Evolutionary conservation across 1,140 invertebrate genomes (phyloP).

Genomic region (Chlorops oryzae): DNA sequence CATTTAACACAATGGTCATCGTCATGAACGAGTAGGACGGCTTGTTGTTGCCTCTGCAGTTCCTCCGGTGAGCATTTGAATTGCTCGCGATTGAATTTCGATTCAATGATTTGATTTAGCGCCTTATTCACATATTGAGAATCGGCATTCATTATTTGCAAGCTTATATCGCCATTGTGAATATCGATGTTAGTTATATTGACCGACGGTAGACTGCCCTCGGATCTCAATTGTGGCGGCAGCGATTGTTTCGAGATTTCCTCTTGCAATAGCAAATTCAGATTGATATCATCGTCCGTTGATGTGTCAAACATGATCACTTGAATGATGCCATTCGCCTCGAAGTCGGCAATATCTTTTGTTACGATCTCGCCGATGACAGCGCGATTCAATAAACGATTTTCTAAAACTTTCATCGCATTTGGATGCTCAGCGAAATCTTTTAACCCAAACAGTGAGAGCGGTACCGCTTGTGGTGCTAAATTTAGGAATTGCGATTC

Average conservation of each 20-base stretch:
- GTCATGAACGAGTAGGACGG: conserved; percentile 37
- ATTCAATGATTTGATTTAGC: conserved; percentile 29
- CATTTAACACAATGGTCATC: conserved; percentile 26
- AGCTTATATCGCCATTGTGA: conserved; percentile 36
- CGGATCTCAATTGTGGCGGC: conserved; percentile 27
- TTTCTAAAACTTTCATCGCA: conserved; percentile 23
- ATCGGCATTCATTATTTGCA: conserved; percentile 31
- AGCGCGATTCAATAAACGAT: conserved; percentile 27
- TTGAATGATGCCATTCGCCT: conserved; percentile 28
- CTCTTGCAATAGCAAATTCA: conserved; percentile 32
- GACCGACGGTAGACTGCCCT: too few relatives aligned
- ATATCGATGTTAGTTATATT: conserved; percentile 17
- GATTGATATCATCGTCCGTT: conserved; percentile 36
- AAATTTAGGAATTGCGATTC: conserved; percentile 29
- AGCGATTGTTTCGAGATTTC: conserved; percentile 31
- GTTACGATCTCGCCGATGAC: conserved; percentile 39
- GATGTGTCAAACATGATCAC: conserved; percentile 43
- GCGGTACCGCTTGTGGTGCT: conserved; percentile 36
- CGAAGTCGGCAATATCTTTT: conserved; percentile 26
- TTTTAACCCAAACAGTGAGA: conserved; percentile 41
- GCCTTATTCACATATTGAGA: conserved; percentile 38
- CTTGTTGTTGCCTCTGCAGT: too few relatives aligned
- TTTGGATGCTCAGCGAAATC: conserved; percentile 44
- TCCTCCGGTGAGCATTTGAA: conserved; percentile 29
- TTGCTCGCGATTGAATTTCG: conserved; percentile 26